Percentiles rank a stretch among this genome's conserved stretches.
These are phyloP conservation scores for Crocuta crocuta DNA, from an alignment of 2,113 vertebrate species.

Conservation along the genomic window DNA sequence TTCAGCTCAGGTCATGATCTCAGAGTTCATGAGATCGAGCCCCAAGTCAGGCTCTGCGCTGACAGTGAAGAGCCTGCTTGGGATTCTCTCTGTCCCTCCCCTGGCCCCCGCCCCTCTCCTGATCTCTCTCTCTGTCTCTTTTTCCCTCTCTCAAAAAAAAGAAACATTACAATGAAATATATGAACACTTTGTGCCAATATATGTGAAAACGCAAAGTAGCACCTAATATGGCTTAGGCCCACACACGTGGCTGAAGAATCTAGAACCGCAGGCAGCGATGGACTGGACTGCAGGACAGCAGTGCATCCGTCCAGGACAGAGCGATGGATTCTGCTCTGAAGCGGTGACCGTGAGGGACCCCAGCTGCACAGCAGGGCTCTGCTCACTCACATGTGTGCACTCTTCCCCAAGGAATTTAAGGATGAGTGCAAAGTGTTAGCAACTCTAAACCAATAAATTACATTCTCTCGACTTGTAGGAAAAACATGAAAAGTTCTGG, in stretches of 20 bases:
- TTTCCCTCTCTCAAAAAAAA: no score
- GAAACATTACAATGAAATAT: background rate
- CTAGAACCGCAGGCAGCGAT: background rate
- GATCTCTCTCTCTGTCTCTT: no score
- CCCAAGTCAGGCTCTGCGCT: no score
- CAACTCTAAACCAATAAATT: background rate
- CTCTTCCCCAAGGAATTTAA: background rate
- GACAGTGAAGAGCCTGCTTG: no score
- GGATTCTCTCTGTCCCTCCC: no score
- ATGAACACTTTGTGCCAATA: background rate
- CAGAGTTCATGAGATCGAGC: no score
- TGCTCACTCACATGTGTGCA: accelerated
- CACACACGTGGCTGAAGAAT: background rate
- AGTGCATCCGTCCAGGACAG: accelerated
- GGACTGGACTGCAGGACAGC: background rate
- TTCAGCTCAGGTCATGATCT: no score
- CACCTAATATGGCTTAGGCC: background rate
- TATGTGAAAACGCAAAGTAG: background rate
- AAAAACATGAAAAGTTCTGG: background rate
- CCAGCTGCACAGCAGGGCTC: background rate
- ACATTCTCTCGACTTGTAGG: background rate
- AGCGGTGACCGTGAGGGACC: no score
- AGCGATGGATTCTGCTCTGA: background rate
- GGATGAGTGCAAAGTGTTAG: background rate
- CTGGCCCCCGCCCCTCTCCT: no score